Evolutionary conservation across 2,797 vertebrate genomes (phyloP).

Genomic region (Lophotriccus pileatus): DNA sequence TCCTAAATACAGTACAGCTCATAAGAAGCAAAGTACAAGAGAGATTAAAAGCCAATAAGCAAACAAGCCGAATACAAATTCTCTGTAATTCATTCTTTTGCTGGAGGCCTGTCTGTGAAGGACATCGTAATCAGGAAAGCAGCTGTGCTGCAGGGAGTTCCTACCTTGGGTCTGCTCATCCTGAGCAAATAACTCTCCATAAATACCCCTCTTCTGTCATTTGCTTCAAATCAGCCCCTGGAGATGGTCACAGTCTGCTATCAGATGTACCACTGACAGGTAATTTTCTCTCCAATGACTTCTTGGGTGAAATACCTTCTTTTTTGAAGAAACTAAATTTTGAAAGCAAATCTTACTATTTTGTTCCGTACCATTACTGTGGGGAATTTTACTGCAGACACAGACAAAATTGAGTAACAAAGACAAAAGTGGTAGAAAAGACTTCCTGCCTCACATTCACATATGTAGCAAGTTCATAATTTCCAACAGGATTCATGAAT

Average conservation of each 20-base stretch:
- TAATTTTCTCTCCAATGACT: neutral
- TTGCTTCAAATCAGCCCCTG: neutral
- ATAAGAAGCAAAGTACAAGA: neutral
- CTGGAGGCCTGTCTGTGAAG: neutral
- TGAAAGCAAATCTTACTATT: neutral
- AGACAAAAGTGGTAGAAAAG: neutral
- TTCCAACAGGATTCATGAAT: neutral
- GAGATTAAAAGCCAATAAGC: neutral
- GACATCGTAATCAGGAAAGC: neutral
- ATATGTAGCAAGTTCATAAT: neutral
- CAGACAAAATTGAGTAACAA: neutral
- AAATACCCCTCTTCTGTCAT: neutral
- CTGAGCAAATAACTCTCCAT: neutral
- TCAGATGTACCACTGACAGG: neutral
- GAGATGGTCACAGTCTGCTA: neutral
- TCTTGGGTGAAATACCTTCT: neutral
- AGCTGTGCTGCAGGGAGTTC: neutral
- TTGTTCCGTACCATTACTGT: neutral
- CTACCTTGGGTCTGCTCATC: neutral
- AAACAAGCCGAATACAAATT: neutral
- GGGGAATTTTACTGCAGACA: neutral
- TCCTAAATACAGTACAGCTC: neutral
- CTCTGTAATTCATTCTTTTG: neutral
- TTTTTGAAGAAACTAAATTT: neutral
- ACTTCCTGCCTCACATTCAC: neutral